Evolutionary conservation across 1,140 invertebrate species (phyloP).

Genomic region (Cyphomyrmex costatus): DNA sequence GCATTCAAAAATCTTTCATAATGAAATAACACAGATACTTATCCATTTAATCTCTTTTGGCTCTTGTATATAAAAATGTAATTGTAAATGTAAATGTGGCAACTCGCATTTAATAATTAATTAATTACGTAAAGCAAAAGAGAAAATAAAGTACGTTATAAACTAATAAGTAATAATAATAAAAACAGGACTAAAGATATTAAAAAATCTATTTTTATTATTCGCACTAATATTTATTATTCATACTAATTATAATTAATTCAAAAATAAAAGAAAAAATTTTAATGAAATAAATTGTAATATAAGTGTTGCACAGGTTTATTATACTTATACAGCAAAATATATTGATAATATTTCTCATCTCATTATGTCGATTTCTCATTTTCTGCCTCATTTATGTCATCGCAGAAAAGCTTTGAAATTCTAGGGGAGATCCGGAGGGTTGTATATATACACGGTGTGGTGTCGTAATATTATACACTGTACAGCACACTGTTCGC

Average conservation of each 20-base stretch:
- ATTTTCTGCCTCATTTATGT: neutral
- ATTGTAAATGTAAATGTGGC: neutral
- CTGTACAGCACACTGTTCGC: constrained; percentile 2
- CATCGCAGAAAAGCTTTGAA: constrained; percentile 36
- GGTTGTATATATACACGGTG: neutral
- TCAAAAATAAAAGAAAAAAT: neutral
- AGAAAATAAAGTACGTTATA: neutral
- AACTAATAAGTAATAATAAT: neutral
- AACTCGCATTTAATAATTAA: neutral
- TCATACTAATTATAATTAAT: neutral
- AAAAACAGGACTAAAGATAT: neutral
- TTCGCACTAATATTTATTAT: no score
- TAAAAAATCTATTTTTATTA: neutral
- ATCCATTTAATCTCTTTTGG: neutral
- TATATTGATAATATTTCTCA: neutral
- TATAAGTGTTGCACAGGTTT: neutral
- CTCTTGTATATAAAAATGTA: neutral
- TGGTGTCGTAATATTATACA: constrained; percentile 54
- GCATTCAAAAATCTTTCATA: constrained; percentile 1
- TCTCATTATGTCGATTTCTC: neutral
- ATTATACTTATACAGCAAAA: neutral
- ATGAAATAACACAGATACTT: neutral
- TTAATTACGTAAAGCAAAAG: neutral
- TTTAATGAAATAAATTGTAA: neutral
- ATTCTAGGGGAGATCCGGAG: constrained; percentile 55